Percentiles rank a stretch among this genome's conserved stretches.
Evolutionary conservation across 2,113 vertebrate species (phyloP).

Genomic region (Pardalotus punctatus): DNA sequence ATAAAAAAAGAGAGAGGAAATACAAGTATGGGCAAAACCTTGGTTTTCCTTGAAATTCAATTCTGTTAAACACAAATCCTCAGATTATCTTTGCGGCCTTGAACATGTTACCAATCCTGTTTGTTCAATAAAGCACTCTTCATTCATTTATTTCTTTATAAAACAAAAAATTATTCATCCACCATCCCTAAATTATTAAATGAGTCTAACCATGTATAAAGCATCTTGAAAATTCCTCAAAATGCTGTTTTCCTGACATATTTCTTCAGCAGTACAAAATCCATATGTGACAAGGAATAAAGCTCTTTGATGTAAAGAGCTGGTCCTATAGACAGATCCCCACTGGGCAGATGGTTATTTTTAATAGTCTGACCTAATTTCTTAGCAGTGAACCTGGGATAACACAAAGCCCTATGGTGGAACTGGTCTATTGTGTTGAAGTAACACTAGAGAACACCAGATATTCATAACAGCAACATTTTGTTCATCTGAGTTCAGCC

Average conservation of each 20-base stretch:
- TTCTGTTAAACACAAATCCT: neutral
- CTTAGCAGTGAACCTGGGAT: constrained; percentile 28
- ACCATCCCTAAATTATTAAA: neutral
- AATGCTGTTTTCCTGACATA: constrained; percentile 8
- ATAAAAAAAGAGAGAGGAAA: neutral
- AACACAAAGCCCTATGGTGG: constrained; percentile 28
- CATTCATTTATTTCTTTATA: neutral
- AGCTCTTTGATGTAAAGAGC: neutral
- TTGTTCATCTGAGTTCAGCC: neutral
- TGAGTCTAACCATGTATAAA: neutral
- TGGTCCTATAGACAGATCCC: constrained; percentile 51
- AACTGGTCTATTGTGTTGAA: neutral
- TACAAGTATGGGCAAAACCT: neutral
- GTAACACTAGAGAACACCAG: neutral
- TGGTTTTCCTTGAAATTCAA: constrained; percentile 41
- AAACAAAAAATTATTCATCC: neutral
- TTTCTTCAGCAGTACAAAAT: neutral
- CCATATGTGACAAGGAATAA: constrained; percentile 33
- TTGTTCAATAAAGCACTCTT: neutral
- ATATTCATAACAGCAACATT: neutral
- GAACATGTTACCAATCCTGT: neutral
- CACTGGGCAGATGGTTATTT: constrained; percentile 61
- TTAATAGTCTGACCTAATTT: constrained; percentile 72
- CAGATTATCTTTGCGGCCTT: constrained; percentile 20
- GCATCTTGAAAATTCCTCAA: neutral